Base-by-base conservation (phyloP, 1,140 invertebrate genomes). In the Aphis gossypii region DNA sequence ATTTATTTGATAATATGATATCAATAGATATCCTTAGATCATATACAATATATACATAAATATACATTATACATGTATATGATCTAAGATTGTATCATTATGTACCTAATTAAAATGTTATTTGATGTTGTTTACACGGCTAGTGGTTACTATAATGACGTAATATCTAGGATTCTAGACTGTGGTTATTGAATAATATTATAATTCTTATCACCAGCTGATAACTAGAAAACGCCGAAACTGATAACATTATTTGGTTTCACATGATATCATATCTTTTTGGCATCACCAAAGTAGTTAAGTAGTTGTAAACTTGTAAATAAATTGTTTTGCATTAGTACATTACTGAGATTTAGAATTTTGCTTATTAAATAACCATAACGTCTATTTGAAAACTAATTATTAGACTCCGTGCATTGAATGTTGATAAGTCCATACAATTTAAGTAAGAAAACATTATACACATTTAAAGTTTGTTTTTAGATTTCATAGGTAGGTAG, bases 181-280 rank as follows among this genome's bases (percentile, higher is more conserved):
- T 51, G 14, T 3, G 48, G 3, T 48, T 46, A 46, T 46, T 46
- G 14, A 14, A 48, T 51, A 51, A 51, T 51, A 51, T 51, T 51
- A 51, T 51, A 51, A 76, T 76, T 76, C 14, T 76, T 84, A 84
- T 84, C 41, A 25, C 83, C 87, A 56, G 48, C 35, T 54, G 87
- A 51, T 54, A 89, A 54, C 21, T 21, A 56, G 9, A 56, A 89
- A 89, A 89, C 3, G 87, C 87, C 87, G 87, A 46, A 56, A 89
- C 21, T 54, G 87, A 89, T 89, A 89, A 89, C n/a, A 38, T 56
- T 89, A 38, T 89, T 89, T 56, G 14, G 86, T 35, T 35, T 54
- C 8, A 23, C 38, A 87, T 48, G 38, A 35, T 38, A 25, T 48
- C 9, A 18, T 87, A 48, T 38, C 30, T 51, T 51, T 54, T 88